A percentile compares a stretch with the other conserved stretches of the same genome.
Evolutionary conservation across 2,113 vertebrate species (phyloP).

Genomic region (Panthera tigris): DNA sequence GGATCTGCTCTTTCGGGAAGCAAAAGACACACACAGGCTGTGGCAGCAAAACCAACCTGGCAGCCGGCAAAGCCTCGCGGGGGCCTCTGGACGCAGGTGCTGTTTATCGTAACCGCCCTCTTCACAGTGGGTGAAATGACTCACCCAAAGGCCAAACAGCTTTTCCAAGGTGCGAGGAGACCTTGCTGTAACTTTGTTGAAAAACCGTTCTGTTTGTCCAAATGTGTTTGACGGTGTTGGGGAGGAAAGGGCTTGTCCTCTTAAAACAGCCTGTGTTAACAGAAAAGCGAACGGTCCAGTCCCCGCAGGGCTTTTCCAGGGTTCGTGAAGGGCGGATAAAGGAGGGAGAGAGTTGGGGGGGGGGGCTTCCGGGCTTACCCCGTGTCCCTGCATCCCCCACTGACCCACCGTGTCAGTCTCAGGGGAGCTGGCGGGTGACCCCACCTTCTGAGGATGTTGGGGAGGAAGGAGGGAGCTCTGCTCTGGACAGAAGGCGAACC

Average conservation of each 20-base stretch:
- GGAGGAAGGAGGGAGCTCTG: no score
- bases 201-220: constrained; percentile 12
- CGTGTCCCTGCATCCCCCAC: background rate
- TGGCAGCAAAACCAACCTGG: background rate
- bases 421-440: background rate
- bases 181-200: background rate
- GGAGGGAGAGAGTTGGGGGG: rapidly evolving
- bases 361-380: background rate
- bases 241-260: constrained; percentile 34
- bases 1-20: background rate
- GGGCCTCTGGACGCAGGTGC: background rate
- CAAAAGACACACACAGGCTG: background rate
- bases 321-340: rapidly evolving
- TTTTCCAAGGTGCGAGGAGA: constrained; percentile 38
- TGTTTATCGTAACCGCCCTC: constrained; percentile 15
- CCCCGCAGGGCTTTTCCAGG: rapidly evolving
- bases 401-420: background rate
- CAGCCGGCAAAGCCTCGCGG: background rate
- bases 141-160: constrained; percentile 33
- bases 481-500: background rate
- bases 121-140: constrained; percentile 34
- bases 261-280: background rate
- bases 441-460: background rate
- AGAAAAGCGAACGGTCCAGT: background rate
- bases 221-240: background rate